Percentiles rank a stretch among this genome's conserved stretches.
phyloP scores from a whole-genome alignment of 1,140 invertebrate genomes.

The Gonatopus flavifemur region DNA sequence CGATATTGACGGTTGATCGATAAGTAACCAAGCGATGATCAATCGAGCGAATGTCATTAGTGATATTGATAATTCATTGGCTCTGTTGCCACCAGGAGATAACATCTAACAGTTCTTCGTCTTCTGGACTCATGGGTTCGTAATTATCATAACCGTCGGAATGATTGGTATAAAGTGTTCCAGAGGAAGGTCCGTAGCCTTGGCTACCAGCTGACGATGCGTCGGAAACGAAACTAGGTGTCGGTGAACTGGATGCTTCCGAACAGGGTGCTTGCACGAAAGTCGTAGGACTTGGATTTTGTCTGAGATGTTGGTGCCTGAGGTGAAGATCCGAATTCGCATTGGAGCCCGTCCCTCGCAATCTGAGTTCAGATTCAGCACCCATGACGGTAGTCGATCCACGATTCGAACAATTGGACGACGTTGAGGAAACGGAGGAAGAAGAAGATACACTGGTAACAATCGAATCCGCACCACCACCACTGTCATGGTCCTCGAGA shows the following conservation, averaged over 20 bases:
- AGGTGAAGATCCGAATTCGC: constrained; percentile 49
- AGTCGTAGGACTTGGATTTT: constrained; percentile 41
- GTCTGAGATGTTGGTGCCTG: constrained; percentile 29
- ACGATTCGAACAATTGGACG: constrained; percentile 21
- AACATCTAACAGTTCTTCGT: constrained; percentile 87
- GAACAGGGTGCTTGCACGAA: constrained; percentile 66
- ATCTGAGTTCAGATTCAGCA: constrained; percentile 18
- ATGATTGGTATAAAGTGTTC: constrained; percentile 57
- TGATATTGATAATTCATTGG: constrained; percentile 44
- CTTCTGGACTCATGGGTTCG: constrained; percentile 82
- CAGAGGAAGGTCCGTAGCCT: constrained; percentile 54
- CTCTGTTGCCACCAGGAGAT: constrained; percentile 83
- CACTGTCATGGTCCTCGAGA: constrained; percentile 70
- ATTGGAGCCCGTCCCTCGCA: constrained; percentile 24
- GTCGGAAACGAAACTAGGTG: constrained; percentile 78
- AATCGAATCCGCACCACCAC: constrained; percentile 11
- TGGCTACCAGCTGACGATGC: constrained; percentile 64
- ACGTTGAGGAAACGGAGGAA: constrained; percentile 28
- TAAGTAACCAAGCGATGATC: constrained; percentile 6
- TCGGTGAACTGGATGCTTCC: constrained; percentile 74
- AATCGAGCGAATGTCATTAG: neutral
- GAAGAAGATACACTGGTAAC: constrained; percentile 24
- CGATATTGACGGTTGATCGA: neutral
- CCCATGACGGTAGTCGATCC: constrained; percentile 13
- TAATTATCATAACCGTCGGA: constrained; percentile 75